phyloP scores from a whole-genome alignment of 92 coral and sea anemone species.

The Bergia puertoricense region DNA sequence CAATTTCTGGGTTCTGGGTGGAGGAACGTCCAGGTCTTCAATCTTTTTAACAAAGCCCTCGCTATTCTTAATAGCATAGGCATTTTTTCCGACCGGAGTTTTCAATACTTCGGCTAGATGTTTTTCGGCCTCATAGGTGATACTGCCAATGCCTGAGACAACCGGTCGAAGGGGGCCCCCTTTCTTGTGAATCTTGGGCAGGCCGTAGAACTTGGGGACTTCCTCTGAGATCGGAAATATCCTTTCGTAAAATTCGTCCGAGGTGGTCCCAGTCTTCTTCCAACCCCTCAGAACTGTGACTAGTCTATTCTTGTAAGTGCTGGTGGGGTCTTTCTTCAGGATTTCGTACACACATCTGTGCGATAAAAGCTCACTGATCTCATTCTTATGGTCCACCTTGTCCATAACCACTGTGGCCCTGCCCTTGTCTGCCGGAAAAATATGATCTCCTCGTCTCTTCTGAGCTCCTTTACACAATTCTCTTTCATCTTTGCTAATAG shows the following conservation, averaged over 20 bases:
- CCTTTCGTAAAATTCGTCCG: neutral
- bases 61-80: conserved; percentile 11
- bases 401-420: too few relatives aligned
- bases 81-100: conserved; percentile 14
- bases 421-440: too few relatives aligned
- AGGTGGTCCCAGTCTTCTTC: neutral
- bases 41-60: conserved; percentile 10
- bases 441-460: too few relatives aligned
- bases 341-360: neutral
- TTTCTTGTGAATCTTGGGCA: too few relatives aligned
- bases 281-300: too few relatives aligned
- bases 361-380: conserved; percentile 28
- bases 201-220: too few relatives aligned
- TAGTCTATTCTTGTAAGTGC: too few relatives aligned
- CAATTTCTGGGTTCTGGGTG: conserved; percentile 2
- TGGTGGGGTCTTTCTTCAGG: too few relatives aligned
- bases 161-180: conserved; percentile 20
- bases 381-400: neutral
- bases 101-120: neutral
- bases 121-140: conserved; percentile 37
- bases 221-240: conserved; percentile 39
- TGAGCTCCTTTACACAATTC: conserved; percentile 24
- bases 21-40: conserved; percentile 32
- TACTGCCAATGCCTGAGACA: neutral
- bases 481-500: conserved; percentile 46